Base-by-base conservation (phyloP, 2,113 vertebrate species). In the Emydocephalus ijimae region DNA sequence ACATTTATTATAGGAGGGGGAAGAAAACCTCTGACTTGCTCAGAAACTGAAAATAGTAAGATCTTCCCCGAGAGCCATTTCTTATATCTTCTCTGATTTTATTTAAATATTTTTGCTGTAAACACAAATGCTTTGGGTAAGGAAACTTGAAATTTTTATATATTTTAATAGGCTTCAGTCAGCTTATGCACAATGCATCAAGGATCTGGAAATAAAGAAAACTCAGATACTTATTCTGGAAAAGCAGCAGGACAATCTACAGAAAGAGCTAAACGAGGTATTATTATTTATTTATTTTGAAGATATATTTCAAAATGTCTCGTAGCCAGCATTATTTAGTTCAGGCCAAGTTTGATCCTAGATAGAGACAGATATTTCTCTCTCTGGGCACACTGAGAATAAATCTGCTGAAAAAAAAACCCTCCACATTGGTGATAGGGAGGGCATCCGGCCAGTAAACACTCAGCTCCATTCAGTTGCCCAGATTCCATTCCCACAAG, bases 211-310 rank as follows among this genome's bases (percentile, higher is more conserved):
- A 96, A 95, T 95, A 88, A 96, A 97, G 95, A 96, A 45, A n/a
- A 34, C 94, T 93, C 96, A 95, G 7, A 90, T 96, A 54, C 61
- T 97, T 86, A 50, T 93, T 2, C 81, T 94, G 87, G 39, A 59
- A 94, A 91, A 95, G 88, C 94, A 95, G 85, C 95, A 92, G 92
- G 81, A 94, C 91, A 43, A 45, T 93, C 97, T 97, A 85, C 92
- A 0, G 90, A 96, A 97, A 94, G 95, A 97, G 56, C 89, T 95
- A 89, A 96, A 93, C 1, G 96, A 97, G 97, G 98, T 98, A 98
- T 88, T 95, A 61, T 55, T 18, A 56, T 61, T 10, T 61, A 61
- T 61, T 26, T 61, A 61, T 3, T 20, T 90, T 10, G 50, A n/a
- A 81, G 26, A 69, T 64, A 10, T 69, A 64, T 93, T 96, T 95